Base-by-base conservation (phyloP, 2,113 vertebrate species). In the Panthera tigris region DNA sequence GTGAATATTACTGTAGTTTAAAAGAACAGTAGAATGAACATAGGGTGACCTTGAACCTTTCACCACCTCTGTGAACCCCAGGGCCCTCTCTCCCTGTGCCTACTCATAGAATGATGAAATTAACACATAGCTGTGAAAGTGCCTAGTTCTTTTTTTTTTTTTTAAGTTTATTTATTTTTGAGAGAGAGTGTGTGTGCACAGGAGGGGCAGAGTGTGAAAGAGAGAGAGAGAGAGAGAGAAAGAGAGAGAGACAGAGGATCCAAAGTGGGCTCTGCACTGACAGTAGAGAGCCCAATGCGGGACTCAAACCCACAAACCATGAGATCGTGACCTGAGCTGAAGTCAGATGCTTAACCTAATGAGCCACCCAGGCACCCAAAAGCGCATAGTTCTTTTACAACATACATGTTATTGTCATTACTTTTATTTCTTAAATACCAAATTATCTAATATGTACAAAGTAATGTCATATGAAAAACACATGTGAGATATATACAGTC, bases 391-490 rank as follows among this genome's bases (percentile, higher is more conserved):
- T 95, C 55, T 69, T 91, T 86, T 66, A 90, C 63, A 85, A 69
- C 36, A 50, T 82, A 25, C n/a, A 5, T 61, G 50, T 89, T 63
- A 88, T 63, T 94, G 71, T 80, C 45, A 63, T 93, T 85, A 81
- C 93, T 93, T 84, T 41, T 80, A 39, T 84, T 89, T 93, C 73
- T 95, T 90, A 89, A 90, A 50, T 91, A 69, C 86, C 33, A 93
- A 52, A 36, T 97, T 41, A 94, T 86, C 33, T 90, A 73, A 80
- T 33, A 27, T 89, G 39, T 87, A 68, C 39, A 21, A 91, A 87
- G 21, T 79, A 65, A 69, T 94, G 2, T 76, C 69, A 68, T 79
- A 73, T 76, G 57, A 61, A 19, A 83, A 82, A 76, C 27, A 23
- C 13, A 16, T 45, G 45, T 76, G 48, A 69, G 7, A 31, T 27